Conservation (phyloP, 2,888 invertebrate genomes). For the Orgyia antiqua region DNA sequence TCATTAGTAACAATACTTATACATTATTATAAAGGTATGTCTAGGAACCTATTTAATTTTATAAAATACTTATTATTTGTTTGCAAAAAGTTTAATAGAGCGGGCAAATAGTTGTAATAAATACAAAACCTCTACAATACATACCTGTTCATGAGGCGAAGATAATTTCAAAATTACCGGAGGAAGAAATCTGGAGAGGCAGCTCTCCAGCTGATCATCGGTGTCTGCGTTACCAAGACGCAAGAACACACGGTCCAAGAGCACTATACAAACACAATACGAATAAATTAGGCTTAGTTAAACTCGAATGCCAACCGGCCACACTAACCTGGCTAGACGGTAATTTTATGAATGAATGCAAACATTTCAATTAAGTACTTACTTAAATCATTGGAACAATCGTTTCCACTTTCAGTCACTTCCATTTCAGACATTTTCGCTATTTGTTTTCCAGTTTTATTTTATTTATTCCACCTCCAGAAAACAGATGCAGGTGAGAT, state of each 20-base stretch:
- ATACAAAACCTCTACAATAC: constrained; percentile 1
- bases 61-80: background rate
- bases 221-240: constrained; percentile 92
- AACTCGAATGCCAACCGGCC: no score
- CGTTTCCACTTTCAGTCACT: constrained; percentile 53
- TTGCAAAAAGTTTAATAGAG: background rate
- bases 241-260: constrained; percentile 92
- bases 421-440: constrained; percentile 70
- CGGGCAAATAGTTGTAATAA: background rate
- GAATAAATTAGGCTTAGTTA: constrained; percentile 6
- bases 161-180: constrained; percentile 94
- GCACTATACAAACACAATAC: constrained; percentile 73
- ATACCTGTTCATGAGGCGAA: constrained; percentile 90
- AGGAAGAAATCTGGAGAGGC: constrained; percentile 87
- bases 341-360: no score
- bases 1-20: no score
- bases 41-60: background rate
- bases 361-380: no score
- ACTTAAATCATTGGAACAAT: constrained; percentile 67
- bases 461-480: no score
- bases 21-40: background rate
- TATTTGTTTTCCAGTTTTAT: no score
- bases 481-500: constrained; percentile 18
- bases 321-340: constrained; percentile 4
- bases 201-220: constrained; percentile 91